Evolutionary conservation across 1,140 invertebrate species (phyloP).

Genomic region (Philopotamus ludificatus): DNA sequence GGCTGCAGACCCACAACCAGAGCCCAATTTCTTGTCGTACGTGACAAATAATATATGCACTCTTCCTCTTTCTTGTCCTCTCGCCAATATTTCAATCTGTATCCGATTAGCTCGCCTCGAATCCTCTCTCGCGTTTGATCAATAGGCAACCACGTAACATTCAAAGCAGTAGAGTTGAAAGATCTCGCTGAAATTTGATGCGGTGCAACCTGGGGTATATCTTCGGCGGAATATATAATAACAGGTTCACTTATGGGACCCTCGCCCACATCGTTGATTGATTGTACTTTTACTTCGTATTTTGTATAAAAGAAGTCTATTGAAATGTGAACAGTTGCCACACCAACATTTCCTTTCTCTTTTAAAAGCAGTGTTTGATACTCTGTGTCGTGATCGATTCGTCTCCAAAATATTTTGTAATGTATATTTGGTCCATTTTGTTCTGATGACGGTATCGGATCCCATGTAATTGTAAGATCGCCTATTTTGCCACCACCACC

Average conservation of each 20-base stretch:
- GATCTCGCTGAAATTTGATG: slow-evolving; percentile 75
- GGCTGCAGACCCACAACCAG: slow-evolving; percentile 90
- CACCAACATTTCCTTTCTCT: slow-evolving; percentile 72
- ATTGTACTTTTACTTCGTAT: slow-evolving; percentile 88
- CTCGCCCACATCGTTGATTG: slow-evolving; percentile 76
- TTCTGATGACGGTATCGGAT: slow-evolving; percentile 69
- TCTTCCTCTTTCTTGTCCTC: slow-evolving; percentile 70
- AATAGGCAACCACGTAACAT: slow-evolving; percentile 90
- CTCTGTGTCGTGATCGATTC: slow-evolving; percentile 67
- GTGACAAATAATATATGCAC: slow-evolving; percentile 82
- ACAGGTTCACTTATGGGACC: slow-evolving; percentile 81
- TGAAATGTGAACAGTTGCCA: slow-evolving; percentile 73
- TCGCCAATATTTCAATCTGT: slow-evolving; percentile 92
- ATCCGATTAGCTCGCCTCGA: slow-evolving; percentile 87
- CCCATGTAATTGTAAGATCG: slow-evolving; percentile 91
- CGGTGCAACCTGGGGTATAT: slow-evolving; percentile 89
- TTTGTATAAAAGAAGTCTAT: slow-evolving; percentile 82
- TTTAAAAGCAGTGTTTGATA: slow-evolving; percentile 69
- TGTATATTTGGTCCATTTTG: slow-evolving; percentile 88
- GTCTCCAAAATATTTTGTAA: slow-evolving; percentile 90
- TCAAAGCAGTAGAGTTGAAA: slow-evolving; percentile 89
- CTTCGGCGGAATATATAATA: slow-evolving; percentile 87
- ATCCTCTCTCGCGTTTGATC: slow-evolving; percentile 81
- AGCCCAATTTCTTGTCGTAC: slow-evolving; percentile 81
- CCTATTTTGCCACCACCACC: slow-evolving; percentile 97